Evolutionary conservation across 2,797 vertebrate species (phyloP).

Genomic region (Sciaenops ocellatus): DNA sequence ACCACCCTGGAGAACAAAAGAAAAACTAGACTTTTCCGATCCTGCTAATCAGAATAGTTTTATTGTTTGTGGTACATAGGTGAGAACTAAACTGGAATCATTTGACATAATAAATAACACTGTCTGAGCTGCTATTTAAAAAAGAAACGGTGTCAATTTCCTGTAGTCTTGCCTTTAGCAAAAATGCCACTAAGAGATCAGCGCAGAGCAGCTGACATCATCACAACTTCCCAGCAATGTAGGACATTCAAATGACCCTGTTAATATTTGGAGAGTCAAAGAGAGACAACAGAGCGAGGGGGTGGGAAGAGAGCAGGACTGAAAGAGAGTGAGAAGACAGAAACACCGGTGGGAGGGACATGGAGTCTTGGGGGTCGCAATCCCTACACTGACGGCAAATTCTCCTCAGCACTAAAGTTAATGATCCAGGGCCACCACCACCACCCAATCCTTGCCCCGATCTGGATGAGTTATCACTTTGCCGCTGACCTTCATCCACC

Average conservation of each 20-base stretch:
- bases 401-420: slow-evolving; percentile 78
- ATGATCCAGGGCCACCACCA: slow-evolving; percentile 70
- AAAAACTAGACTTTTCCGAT: slow-evolving; percentile 10
- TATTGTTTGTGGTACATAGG: slow-evolving; percentile 7
- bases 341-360: slow-evolving; percentile 27
- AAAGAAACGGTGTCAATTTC: slow-evolving; percentile 29
- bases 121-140: slow-evolving; percentile 3
- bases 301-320: not conserved
- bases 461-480: slow-evolving; percentile 69
- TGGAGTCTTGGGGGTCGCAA: slow-evolving; percentile 26
- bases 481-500: slow-evolving; percentile 70
- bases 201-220: slow-evolving; percentile 55
- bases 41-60: slow-evolving; percentile 21
- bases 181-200: slow-evolving; percentile 34
- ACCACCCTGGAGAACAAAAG: slow-evolving; percentile 46
- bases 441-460: slow-evolving; percentile 30
- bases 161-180: slow-evolving; percentile 11
- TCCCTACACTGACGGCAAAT: slow-evolving; percentile 50
- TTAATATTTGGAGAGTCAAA: slow-evolving; percentile 69
- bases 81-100: slow-evolving; percentile 26
- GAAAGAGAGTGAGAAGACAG: slow-evolving; percentile 29
- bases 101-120: not conserved
- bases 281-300: slow-evolving; percentile 47
- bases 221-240: slow-evolving; percentile 62
- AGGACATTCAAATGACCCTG: slow-evolving; percentile 70